phyloP scores from a whole-genome alignment of 1,140 invertebrate genomes.

The Pogonognathellus flavescens region DNA sequence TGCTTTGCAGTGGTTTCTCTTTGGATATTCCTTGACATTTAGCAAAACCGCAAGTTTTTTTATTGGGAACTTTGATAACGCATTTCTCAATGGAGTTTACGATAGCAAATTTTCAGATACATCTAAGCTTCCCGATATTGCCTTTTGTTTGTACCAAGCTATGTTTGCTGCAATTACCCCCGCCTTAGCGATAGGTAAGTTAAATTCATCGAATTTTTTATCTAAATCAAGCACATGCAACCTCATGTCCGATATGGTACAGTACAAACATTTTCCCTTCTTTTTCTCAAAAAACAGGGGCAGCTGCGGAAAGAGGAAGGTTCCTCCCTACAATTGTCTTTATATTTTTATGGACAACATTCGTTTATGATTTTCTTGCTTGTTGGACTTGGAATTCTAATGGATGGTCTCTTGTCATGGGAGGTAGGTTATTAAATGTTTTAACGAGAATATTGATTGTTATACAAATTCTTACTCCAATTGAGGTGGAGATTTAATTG shows the following conservation, averaged over 20 bases:
- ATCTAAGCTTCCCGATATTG: constrained; percentile 63
- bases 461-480: too few relatives aligned
- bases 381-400: constrained; percentile 57
- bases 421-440: constrained; percentile 16
- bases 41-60: constrained; percentile 54
- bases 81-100: constrained; percentile 34
- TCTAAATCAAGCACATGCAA: too few relatives aligned
- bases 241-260: too few relatives aligned
- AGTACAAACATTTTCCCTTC: too few relatives aligned
- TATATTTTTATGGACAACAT: constrained; percentile 65
- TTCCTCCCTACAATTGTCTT: constrained; percentile 65
- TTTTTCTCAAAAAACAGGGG: not conserved
- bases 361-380: constrained; percentile 64
- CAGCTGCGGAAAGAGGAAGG: constrained; percentile 63
- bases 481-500: too few relatives aligned
- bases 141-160: constrained; percentile 64
- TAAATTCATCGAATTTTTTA: too few relatives aligned
- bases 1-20: constrained; percentile 61
- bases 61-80: constrained; percentile 63
- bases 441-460: too few relatives aligned
- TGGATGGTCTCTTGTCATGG: constrained; percentile 60
- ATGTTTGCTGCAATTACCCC: constrained; percentile 67
- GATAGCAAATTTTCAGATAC: constrained; percentile 20
- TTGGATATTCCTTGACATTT: constrained; percentile 63
- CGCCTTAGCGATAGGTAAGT: constrained; percentile 62